phyloP scores from a whole-genome alignment of 2,888 invertebrate species.

The Drosophila nr. medialis region DNA sequence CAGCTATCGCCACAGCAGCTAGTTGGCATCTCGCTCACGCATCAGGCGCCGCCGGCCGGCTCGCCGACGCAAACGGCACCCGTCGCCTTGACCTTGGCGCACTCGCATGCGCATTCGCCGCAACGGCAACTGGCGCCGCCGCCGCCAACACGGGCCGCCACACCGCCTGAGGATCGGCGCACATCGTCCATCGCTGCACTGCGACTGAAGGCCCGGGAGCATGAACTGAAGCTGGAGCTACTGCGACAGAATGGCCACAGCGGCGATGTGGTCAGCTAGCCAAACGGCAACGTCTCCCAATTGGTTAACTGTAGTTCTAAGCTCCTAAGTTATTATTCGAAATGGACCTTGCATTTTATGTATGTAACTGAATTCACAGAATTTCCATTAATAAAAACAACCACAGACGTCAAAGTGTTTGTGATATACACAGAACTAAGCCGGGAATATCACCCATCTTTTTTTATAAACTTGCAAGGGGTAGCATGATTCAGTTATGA shows the following conservation, averaged over 20 bases:
- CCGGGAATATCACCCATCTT: background rate
- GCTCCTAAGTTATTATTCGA: constrained; percentile 65
- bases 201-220: constrained; percentile 94
- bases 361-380: constrained; percentile 59
- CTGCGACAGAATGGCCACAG: constrained; percentile 90
- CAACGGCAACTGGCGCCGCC: constrained; percentile 84
- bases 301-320: constrained; percentile 54
- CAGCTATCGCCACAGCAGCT: constrained; percentile 88
- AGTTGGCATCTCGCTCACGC: constrained; percentile 85
- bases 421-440: constrained; percentile 46
- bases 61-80: constrained; percentile 71
- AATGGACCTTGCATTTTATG: constrained; percentile 48
- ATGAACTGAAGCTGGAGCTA: constrained; percentile 93
- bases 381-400: constrained; percentile 61
- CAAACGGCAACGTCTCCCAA: constrained; percentile 40
- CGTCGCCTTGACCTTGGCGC: constrained; percentile 62
- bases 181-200: constrained; percentile 95
- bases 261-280: constrained; percentile 91
- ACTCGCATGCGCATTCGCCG: constrained; percentile 59
- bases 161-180: constrained; percentile 91
- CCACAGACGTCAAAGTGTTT: constrained; percentile 54
- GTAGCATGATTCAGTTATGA: background rate
- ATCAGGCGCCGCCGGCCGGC: constrained; percentile 71
- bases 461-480: background rate
- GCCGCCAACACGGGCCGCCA: constrained; percentile 76